Evolutionary conservation across 2,797 vertebrate species (phyloP), one percentile per base, ranked within the genome.

Genomic region (Discoglossus pictus): DNA sequence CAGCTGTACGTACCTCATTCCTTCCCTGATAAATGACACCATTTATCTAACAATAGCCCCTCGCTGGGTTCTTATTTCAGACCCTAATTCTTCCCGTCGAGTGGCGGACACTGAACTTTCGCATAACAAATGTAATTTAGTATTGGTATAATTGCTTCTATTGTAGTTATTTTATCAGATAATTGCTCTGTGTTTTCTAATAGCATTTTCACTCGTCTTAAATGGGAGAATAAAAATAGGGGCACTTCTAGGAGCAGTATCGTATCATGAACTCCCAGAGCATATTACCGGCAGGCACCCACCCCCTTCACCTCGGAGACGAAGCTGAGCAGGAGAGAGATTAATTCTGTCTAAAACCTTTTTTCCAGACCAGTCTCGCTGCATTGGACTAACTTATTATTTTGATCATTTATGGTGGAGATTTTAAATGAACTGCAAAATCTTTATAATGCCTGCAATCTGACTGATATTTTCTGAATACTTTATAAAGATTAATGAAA

Each of bases 81-180:
- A 4, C 8, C 27, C 27, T 31, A 4, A 8, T 8, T 8, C 27
- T 4, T 4, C 12, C 25, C 27, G 36, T 42, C 24, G 44, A 50
- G 17, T 39, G 27, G 1, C 12, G 11, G 17, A 23, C 52, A 20
- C 12, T 6, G 18, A 18, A 52, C 13, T 21, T 54, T 7, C 17
- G 5, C 52, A 21, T 38, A 23, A 23, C 50, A 42, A 56, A 56
- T 42, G 20, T 56, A 56, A 23, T 56, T 56, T 42, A 13, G 9
- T 25, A 31, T 60, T 8, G 11, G n/a, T 10, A 60, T 60, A 60
- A 60, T 60, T 61, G 59, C 44, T 6, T 48, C 31, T 6, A 48
- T 61, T 61, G 59, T 61, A 61, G 31, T 38, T 15, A 16, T 24
- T 10, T 16, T 61, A 61, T 61, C 59, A 61, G 59, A 61, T 61